Percentiles rank a stretch among this genome's conserved stretches.
These are phyloP conservation scores for Leptopilina syphax DNA, from an alignment of 2,888 invertebrate species.

Conservation along the genomic window DNA sequence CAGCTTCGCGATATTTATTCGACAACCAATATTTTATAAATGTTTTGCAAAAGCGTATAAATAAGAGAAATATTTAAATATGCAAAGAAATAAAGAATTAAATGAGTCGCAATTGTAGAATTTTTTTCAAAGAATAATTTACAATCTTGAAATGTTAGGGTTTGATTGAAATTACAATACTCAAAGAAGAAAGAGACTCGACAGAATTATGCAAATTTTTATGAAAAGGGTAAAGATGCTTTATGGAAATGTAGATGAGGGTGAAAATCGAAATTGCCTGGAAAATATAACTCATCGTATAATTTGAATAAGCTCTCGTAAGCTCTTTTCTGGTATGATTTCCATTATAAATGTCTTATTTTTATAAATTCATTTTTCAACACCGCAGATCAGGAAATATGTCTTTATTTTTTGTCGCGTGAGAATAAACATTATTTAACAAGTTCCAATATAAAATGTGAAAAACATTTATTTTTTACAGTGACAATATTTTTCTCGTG, in stretches of 20 bases:
- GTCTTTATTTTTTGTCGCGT: neutral
- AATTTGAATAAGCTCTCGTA: conserved; percentile 14
- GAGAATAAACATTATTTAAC: too few species aligned
- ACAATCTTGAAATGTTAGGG: neutral
- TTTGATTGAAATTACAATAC: conserved; percentile 18
- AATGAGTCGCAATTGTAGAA: neutral
- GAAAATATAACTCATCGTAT: conserved; percentile 3
- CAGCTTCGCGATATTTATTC: too few species aligned
- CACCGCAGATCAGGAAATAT: neutral
- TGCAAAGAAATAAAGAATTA: neutral
- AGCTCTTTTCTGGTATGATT: conserved; percentile 12
- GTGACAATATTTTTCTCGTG: neutral
- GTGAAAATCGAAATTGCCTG: conserved; percentile 25
- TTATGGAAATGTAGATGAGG: conserved; percentile 21
- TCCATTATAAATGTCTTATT: conserved; percentile 4
- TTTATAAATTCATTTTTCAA: neutral
- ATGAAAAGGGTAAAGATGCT: conserved; percentile 8
- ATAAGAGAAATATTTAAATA: too few species aligned
- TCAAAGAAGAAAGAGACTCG: neutral
- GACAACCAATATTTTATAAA: too few species aligned
- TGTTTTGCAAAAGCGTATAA: too few species aligned
- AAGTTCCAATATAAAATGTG: neutral
- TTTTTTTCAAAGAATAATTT: neutral
- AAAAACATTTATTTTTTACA: neutral
- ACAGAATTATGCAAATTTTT: conserved; percentile 9